Percentiles rank a stretch among this genome's conserved stretches.
phyloP scores from a whole-genome alignment of 1,140 invertebrate genomes.

The Nilaparvata lugens region DNA sequence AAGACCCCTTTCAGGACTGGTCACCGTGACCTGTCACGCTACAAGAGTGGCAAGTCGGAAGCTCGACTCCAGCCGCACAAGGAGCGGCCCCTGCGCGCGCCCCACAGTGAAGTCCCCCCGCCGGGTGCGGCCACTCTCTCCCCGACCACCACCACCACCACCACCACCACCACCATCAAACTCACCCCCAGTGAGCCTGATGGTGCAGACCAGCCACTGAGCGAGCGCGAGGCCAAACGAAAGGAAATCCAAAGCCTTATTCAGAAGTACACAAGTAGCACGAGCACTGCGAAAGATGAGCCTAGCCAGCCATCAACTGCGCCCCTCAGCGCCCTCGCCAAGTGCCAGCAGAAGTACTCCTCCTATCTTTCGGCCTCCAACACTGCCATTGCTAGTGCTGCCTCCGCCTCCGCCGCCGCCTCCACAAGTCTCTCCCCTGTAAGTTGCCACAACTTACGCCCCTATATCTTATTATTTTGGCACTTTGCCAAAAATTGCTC shows the following conservation, averaged over 20 bases:
- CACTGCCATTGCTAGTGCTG: background rate
- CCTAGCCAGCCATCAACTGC: background rate
- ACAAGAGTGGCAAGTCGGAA: background rate
- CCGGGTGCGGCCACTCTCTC: background rate
- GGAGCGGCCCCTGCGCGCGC: constrained; percentile 15
- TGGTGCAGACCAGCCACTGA: constrained; percentile 30
- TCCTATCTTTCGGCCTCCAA: constrained; percentile 15
- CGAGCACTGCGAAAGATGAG: constrained; percentile 37
- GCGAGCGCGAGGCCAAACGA: constrained; percentile 60
- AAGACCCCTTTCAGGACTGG: constrained; percentile 46
- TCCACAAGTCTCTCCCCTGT: constrained; percentile 9
- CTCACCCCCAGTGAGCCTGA: background rate
- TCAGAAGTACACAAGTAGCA: constrained; percentile 61
- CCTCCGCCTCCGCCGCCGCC: constrained; percentile 1
- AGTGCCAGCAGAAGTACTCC: constrained; percentile 30
- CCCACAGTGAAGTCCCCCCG: background rate
- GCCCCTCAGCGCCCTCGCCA: constrained; percentile 21
- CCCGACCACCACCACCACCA: background rate
- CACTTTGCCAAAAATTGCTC: no score
- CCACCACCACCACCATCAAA: background rate
- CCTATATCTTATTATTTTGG: background rate
- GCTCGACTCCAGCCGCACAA: constrained; percentile 22
- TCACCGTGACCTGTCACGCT: background rate
- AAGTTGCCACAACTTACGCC: constrained; percentile 2
- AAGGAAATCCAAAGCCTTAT: constrained; percentile 74